phyloP scores from a whole-genome alignment of 2,888 invertebrate species.

The Liposcelis brunnea region DNA sequence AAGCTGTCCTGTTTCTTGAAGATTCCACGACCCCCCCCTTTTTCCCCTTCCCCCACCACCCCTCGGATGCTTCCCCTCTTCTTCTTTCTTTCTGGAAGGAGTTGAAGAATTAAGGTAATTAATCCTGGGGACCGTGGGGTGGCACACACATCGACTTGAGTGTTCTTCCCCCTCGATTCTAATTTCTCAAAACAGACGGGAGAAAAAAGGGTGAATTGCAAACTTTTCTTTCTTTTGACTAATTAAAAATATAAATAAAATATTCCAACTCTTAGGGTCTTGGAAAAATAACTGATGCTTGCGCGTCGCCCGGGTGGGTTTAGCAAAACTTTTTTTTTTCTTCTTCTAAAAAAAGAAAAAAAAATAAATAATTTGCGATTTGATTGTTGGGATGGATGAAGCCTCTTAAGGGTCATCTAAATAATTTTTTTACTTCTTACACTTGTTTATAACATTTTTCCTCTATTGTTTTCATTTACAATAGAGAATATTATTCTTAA shows the following conservation, averaged over 20 bases:
- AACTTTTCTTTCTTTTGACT: slow-evolving; percentile 8
- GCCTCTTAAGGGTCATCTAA: neutral
- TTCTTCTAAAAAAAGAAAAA: slow-evolving; percentile 5
- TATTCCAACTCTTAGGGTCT: slow-evolving; percentile 6
- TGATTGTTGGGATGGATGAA: neutral
- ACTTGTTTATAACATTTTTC: too few species aligned
- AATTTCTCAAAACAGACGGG: slow-evolving; percentile 9
- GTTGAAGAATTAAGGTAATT: slow-evolving; percentile 9
- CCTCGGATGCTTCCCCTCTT: neutral
- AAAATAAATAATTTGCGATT: neutral
- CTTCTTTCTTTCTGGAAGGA: neutral
- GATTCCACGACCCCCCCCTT: too few species aligned
- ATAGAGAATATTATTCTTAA: too few species aligned
- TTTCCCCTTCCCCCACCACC: neutral
- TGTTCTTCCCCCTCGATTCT: slow-evolving; percentile 3
- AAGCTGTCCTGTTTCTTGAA: too few species aligned
- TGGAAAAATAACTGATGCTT: slow-evolving; percentile 4
- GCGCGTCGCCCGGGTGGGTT: slow-evolving; percentile 4
- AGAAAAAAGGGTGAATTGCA: slow-evolving; percentile 9
- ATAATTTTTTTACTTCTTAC: too few species aligned
- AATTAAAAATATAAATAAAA: slow-evolving; percentile 10
- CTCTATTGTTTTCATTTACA: too few species aligned
- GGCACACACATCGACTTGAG: slow-evolving; percentile 7
- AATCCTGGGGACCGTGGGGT: slow-evolving; percentile 8
- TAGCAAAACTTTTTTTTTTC: slow-evolving; percentile 6